Evolutionary conservation across 2,888 invertebrate species (phyloP), one percentile per base, ranked within the genome.

Genomic region (Chymomyza caudatula): DNA sequence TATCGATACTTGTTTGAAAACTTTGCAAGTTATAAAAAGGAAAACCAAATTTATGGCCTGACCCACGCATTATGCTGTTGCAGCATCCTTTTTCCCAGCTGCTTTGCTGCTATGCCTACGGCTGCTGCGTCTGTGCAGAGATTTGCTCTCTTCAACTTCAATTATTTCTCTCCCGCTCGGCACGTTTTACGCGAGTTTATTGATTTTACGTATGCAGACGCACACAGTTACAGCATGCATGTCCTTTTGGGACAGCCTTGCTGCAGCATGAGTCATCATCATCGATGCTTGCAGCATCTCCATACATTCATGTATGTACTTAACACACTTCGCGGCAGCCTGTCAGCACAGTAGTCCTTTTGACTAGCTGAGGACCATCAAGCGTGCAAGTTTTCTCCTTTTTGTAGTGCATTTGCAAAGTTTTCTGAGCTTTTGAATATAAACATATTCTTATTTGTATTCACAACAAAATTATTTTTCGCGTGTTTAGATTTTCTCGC

Each of bases 401-500:
- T 29, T 29, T 29, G 29, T 37, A 11, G 2, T 37, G 11, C 29
- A 37, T 37, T 11, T 37, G 29, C 29, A 37, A 37, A 37, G 29
- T 37, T 37, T 37, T 37, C 29, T 29, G 29, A 29, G 11, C 29
- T 23, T 37, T 6, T 6, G 13, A 1, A 5, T 43, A 15, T 23
- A 23, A 23, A 23, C 4, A 23, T 6, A 6, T 5, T 44, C 56
- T 60, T 17, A 47, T 58, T 37, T 47, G 52, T 13, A 43, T 37
- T 55, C 25, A 11, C 19, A 15, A 37, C 15, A 54, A 59, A 22
- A 60, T 51, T 54, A 13, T 65, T 65, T 69, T 61, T n/a, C 52
- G 73, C 64, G 60, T 65, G 51, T 54, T n/a, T 69, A 79, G 77
- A 79, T 71, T 74, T 79, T 74, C 72, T 69, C 54, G 42, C 23